Evolutionary conservation across 2,113 vertebrate genomes (phyloP), one percentile per base, ranked within the genome.

Genomic region (Natator depressus): DNA sequence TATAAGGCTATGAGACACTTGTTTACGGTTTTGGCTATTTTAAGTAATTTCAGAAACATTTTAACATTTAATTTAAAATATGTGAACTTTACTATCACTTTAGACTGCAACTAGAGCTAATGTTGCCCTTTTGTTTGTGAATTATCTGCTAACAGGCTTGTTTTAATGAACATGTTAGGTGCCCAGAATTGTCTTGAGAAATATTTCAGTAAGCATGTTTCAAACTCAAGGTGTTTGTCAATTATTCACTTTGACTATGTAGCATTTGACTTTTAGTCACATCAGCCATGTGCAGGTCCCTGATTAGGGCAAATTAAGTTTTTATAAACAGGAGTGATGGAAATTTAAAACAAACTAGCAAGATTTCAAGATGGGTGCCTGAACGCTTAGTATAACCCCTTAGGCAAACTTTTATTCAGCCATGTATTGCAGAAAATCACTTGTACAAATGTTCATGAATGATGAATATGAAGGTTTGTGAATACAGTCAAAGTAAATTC

Each of bases 161-260:
- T 29, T 54, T 85, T 82, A 46, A 8, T 35, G 35, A 24, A 38
- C 69, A 38, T 27, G 6, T 20, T 80, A 59, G 50, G 29, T 91
- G 42, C 5, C 59, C 12, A 13, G 47, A 91, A 31, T 42, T 42
- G 16, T 84, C 80, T 78, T 72, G 19, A 69, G 35, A 69, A 69
- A 38, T 72, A 72, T 72, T 72, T 38, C 65, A 72, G 65, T 72
- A 20, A 72, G n/a, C 35, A 38, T 38, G 10, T 54, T 81, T 13
- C 49, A 80, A 49, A 42, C 4, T 47, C 0, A 25, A n/a, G 35
- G 8, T 1, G 0, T 35, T 55, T 90, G 49, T 35, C 10, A 50
- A n/a, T 8, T n/a, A 69, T 69, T 84, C 19, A 25, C 3, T 25
- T 35, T 47, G 31, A 65, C 8, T 25, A 69, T n/a, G 47, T 51